phyloP scores from a whole-genome alignment of 2,888 invertebrate genomes.

The Hyposoter didymator region DNA sequence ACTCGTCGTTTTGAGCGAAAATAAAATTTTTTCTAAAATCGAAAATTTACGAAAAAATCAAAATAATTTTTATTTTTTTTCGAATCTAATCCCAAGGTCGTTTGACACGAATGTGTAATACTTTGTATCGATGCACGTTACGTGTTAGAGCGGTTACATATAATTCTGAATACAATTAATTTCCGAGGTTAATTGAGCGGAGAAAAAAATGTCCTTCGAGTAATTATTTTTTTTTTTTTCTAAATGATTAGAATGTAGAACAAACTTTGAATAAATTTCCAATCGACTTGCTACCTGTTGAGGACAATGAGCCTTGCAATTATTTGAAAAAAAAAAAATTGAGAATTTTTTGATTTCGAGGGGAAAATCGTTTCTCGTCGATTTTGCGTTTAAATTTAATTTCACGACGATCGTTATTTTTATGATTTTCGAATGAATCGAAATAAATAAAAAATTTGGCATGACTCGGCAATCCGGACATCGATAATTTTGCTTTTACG shows the following conservation, averaged over 20 bases:
- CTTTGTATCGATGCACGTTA: background rate
- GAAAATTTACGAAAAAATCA: too few species aligned
- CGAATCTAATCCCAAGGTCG: too few species aligned
- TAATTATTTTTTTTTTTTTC: background rate
- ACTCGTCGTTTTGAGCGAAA: too few species aligned
- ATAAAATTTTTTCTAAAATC: too few species aligned
- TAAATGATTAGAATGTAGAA: background rate
- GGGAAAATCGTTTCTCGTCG: background rate
- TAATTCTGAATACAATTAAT: slow-evolving; percentile 1
- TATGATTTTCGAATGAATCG: background rate
- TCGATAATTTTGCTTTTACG: background rate
- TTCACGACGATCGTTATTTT: background rate
- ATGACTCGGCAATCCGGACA: background rate
- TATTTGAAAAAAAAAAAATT: background rate
- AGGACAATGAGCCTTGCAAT: slow-evolving; percentile 6
- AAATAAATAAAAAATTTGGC: background rate
- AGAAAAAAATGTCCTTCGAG: background rate
- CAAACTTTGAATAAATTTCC: slow-evolving; percentile 17
- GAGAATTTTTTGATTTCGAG: background rate
- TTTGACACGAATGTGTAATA: too few species aligned
- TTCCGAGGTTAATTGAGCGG: slow-evolving; percentile 7
- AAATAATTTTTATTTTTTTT: too few species aligned
- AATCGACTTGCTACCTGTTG: background rate
- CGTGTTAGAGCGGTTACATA: background rate
- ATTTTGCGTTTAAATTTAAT: background rate